Evolutionary conservation across 2,113 vertebrate genomes (phyloP).

Genomic region (Rallus limicola): DNA sequence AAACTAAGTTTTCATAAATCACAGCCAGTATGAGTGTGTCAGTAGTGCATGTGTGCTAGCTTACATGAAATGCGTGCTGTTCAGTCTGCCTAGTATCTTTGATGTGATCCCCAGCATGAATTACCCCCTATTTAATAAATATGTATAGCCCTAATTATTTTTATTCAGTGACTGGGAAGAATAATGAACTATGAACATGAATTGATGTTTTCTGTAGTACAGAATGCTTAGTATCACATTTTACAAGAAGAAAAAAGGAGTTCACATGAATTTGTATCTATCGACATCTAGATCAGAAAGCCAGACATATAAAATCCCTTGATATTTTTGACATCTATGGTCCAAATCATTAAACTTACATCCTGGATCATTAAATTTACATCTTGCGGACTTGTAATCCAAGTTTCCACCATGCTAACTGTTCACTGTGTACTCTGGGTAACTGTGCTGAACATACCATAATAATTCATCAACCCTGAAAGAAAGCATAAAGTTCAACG

Average conservation of each 20-base stretch:
- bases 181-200: not conserved
- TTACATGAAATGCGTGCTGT: not conserved
- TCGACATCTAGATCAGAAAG: not conserved
- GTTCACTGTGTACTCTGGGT: not conserved
- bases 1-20: not conserved
- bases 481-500: not conserved
- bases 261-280: not conserved
- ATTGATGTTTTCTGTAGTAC: not conserved
- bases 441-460: not conserved
- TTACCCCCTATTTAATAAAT: not conserved
- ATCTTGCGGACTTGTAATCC: not conserved
- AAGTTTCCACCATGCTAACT: not conserved
- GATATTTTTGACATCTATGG: not conserved
- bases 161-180: not conserved
- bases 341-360: not conserved
- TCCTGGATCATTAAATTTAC: not conserved
- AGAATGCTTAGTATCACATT: not conserved
- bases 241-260: not conserved
- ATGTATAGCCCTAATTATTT: not conserved
- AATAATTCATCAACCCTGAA: conserved; percentile 18
- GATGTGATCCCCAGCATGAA: not conserved
- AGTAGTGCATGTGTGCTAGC: not conserved
- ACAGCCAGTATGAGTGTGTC: not conserved
- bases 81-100: not conserved
- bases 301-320: not conserved